Conservation (phyloP, 2,113 vertebrate genomes). For the Varanus komodoensis region DNA sequence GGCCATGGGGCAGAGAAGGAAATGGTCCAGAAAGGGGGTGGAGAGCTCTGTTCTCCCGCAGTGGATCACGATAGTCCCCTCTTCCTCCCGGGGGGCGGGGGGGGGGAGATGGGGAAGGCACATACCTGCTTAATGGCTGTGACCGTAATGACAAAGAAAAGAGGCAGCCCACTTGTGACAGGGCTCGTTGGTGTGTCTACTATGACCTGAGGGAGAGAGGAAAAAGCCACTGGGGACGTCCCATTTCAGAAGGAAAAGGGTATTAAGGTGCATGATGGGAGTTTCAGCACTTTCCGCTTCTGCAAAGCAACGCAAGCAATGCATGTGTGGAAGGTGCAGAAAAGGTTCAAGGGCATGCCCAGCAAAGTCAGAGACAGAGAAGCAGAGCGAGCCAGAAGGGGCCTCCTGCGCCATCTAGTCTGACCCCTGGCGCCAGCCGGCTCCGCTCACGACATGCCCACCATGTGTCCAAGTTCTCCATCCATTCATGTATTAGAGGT, state of each 20-base stretch:
- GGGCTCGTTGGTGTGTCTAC: slow-evolving; percentile 98
- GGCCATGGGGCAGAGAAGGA: not conserved
- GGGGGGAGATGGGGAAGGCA: too few species aligned
- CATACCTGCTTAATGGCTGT: slow-evolving; percentile 96
- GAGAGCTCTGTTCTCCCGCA: not conserved
- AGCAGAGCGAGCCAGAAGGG: too few species aligned
- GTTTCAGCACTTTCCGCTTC: not conserved
- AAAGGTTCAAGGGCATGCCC: not conserved
- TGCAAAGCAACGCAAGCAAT: not conserved
- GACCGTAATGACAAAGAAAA: slow-evolving; percentile 98
- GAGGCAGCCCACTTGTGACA: slow-evolving; percentile 95
- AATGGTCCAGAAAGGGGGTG: not conserved
- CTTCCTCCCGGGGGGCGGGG: not conserved
- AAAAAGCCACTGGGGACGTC: not conserved
- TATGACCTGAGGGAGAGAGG: slow-evolving; percentile 85
- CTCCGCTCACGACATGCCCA: too few species aligned
- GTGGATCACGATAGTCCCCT: not conserved
- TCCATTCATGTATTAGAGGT: not conserved
- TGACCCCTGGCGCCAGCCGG: too few species aligned
- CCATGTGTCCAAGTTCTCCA: not conserved
- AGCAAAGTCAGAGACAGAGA: not conserved
- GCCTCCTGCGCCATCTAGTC: too few species aligned
- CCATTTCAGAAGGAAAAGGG: not conserved
- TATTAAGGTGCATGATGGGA: not conserved
- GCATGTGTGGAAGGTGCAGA: not conserved